These are phyloP conservation scores for Callosobruchus maculatus DNA, from an alignment of 2,888 invertebrate species.

Conservation along the genomic window DNA sequence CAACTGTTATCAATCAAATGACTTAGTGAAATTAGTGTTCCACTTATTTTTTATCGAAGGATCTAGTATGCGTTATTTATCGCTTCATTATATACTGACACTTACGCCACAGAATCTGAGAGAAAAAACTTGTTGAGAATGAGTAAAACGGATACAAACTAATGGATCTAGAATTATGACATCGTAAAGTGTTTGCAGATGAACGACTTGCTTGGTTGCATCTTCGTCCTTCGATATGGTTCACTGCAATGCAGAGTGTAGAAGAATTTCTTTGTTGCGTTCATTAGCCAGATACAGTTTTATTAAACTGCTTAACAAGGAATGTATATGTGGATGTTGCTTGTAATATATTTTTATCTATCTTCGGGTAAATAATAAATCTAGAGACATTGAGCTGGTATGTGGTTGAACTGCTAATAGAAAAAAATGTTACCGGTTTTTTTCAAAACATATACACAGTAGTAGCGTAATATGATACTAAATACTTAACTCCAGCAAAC, in stretches of 20 bases:
- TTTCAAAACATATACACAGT: too few relatives aligned
- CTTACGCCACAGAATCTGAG: not conserved
- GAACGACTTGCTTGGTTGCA: not conserved
- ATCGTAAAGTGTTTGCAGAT: not conserved
- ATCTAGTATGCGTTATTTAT: not conserved
- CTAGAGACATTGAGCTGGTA: not conserved
- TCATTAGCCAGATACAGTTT: not conserved
- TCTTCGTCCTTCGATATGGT: not conserved
- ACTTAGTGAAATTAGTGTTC: not conserved
- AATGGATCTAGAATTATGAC: not conserved
- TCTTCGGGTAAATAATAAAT: not conserved
- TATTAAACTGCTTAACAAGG: not conserved
- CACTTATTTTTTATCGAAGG: not conserved
- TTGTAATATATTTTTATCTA: not conserved
- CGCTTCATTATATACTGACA: not conserved
- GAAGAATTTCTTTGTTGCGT: not conserved
- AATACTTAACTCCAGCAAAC: too few relatives aligned
- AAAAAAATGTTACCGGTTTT: too few relatives aligned
- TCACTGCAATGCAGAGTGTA: not conserved
- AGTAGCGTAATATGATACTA: not conserved
- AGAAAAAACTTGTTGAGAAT: not conserved
- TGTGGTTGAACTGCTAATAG: not conserved
- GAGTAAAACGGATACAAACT: not conserved
- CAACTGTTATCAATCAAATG: not conserved
- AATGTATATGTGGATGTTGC: not conserved